Conservation (phyloP, 2,797 vertebrate genomes). For the Prunella strophiata region DNA sequence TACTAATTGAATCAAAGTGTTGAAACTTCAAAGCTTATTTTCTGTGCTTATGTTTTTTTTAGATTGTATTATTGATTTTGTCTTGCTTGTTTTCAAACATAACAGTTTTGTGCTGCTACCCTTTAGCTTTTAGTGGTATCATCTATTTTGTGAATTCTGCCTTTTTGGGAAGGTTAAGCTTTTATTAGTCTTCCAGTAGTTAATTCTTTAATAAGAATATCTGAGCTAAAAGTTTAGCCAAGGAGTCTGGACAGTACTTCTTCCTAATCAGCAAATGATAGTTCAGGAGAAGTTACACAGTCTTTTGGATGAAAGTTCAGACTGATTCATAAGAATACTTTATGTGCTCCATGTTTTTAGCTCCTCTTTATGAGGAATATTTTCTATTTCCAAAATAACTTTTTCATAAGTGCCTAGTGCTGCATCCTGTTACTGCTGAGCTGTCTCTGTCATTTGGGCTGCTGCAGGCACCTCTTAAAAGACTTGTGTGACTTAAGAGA, state of each 20-base stretch:
- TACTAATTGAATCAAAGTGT: neutral
- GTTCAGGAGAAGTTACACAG: neutral
- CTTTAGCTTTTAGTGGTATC: neutral
- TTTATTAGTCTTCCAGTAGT: neutral
- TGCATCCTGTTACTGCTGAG: neutral
- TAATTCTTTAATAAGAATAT: neutral
- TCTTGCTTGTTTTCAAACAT: neutral
- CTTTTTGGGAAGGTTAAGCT: neutral
- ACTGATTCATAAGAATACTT: neutral
- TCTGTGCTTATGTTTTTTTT: neutral
- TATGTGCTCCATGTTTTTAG: neutral
- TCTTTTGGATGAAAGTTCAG: conserved; percentile 21
- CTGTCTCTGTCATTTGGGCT: neutral
- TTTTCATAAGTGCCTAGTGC: neutral
- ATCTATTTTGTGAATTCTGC: neutral
- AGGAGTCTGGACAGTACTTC: neutral
- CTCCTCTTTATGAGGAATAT: neutral
- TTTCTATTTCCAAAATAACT: neutral
- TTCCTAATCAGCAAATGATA: conserved; percentile 21
- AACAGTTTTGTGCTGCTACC: neutral
- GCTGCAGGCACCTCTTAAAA: neutral
- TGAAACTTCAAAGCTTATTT: neutral
- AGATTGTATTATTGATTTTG: neutral
- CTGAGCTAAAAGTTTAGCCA: neutral
- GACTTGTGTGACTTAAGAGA: neutral